Base-by-base conservation (phyloP, 2,888 invertebrate species). In the Hydropsyche betteni region DNA sequence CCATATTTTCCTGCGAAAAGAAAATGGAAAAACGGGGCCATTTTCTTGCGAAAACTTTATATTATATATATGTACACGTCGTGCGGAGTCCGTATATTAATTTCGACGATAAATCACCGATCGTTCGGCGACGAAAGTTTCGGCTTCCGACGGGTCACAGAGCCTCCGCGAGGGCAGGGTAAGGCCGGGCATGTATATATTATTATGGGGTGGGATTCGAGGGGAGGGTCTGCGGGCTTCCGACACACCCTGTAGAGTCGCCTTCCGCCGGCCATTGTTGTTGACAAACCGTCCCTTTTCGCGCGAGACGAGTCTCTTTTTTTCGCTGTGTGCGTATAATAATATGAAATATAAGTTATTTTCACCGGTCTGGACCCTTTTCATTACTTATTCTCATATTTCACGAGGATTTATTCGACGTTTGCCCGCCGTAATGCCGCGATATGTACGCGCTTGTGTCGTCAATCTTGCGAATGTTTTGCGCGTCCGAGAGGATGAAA, bases 211-310 rank as follows among this genome's bases (percentile, higher is more conserved):
- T 12, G n/a, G 51, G 10, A 8, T 51, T 14, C 33, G 61, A 24
- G 14, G 33, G 24, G 6, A 61, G 7, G 16, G 33, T 8, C 33
- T 5, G 61, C 5, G 36, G 55, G n/a, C 16, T 16, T 55, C 44
- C 44, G 44, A 44, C 44, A 10, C 44, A 55, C 55, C 55, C 36
- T 64, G 44, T 44, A 44, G 76, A 76, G 61, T 50, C 77, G 55
- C 44, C 74, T 77, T 77, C 77, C 78, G 77, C 52, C 75, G 55
- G 72, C 75, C 78, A 77, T 79, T 75, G 75, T 72, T 72, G 72
- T 72, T 72, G 72, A 72, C 72, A 72, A 72, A 72, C 72, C 72
- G 38, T 58, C 72, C 58, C 55, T 58, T 38, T 36, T 72, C 16
- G 36, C 55, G 71, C 55, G 55, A 71, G 24, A 55, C 71, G 61